phyloP scores from a whole-genome alignment of 2,113 vertebrate genomes.

The Oreotrochilus melanogaster region DNA sequence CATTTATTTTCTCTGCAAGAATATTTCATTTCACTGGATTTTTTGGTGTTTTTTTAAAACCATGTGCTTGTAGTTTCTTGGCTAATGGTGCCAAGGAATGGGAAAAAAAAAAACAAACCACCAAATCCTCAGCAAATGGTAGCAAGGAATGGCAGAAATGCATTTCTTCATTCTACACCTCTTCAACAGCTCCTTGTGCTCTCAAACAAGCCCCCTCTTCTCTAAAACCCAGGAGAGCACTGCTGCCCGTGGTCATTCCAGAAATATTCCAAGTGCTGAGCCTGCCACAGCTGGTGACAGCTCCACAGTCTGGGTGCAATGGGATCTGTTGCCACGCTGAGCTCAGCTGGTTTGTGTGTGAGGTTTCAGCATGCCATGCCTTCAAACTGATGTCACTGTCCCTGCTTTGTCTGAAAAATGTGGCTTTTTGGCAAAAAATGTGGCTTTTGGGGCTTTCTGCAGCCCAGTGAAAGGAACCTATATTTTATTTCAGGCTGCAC shows the following conservation, averaged over 20 bases:
- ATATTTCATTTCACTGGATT: not conserved
- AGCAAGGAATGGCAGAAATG: not conserved
- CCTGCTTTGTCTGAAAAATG: slow-evolving; percentile 13
- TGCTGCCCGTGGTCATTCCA: not conserved
- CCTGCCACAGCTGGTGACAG: slow-evolving; percentile 42
- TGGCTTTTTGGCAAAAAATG: slow-evolving; percentile 32
- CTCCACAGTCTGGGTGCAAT: slow-evolving; percentile 20
- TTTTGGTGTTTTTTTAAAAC: not conserved
- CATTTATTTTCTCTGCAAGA: not conserved
- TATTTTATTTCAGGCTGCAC: not conserved
- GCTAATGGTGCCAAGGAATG: not conserved
- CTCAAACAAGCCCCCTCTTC: not conserved
- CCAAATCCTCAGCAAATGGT: not conserved
- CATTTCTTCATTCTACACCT: slow-evolving; percentile 2
- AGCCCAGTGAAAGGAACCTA: not conserved
- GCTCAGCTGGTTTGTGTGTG: slow-evolving; percentile 38
- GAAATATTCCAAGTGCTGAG: not conserved
- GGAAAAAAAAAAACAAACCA: not conserved
- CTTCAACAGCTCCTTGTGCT: not conserved
- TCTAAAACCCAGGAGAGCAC: not conserved
- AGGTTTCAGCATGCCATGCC: not conserved
- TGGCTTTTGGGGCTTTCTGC: slow-evolving; percentile 19
- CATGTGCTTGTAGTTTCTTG: not conserved
- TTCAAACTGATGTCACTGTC: slow-evolving; percentile 32
- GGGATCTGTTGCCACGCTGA: not conserved